Base-by-base conservation (phyloP, 2,797 vertebrate species). In the Pseudopleuronectes americanus region DNA sequence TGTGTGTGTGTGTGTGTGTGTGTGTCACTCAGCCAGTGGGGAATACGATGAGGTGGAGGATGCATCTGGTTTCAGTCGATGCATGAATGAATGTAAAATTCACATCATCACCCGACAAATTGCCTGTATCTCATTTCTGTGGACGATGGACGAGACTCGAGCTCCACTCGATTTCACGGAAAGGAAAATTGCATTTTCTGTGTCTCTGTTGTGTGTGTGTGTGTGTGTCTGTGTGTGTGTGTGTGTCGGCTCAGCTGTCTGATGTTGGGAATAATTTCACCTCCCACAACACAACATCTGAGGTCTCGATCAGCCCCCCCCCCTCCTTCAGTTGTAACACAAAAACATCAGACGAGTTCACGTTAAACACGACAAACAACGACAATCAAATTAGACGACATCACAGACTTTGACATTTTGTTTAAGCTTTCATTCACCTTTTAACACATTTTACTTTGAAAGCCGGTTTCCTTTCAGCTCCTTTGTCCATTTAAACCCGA, bases 81-180 rank as follows among this genome's bases (percentile, higher is more conserved):
- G 60, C 64, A 70, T 72, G 59, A 81, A 79, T 69, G 53, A 76
- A 66, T 76, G 16, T n/a, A 52, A 68, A 84, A 81, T 72, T 84
- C 57, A 80, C 67, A 75, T 71, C 56, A 77, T 79, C 69, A 57
- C 56, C 63, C 0, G 9, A 68, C 56, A 79, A 70, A 84, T 79
- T 84, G 78, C 58, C 47, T 53, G 24, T n/a, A 48, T 81, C 53
- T 64, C 38, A 36, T 49, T 80, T 69, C 21, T 57, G 3, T 21
- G 48, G 21, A 19, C 8, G 48, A 12, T 3, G 10, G 69, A 77
- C 68, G 31, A 52, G 47, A 3, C 68, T 31, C 22, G 3, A 43
- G 23, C 60, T 55, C 22, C 56, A 22, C 16, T 33, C 0, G 1
- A 74, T 81, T 71, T 79, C 52, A 75, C 57, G 71, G 66, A 68